Conservation (phyloP, 2,113 vertebrate species). For the Pterocles burchelli region DNA sequence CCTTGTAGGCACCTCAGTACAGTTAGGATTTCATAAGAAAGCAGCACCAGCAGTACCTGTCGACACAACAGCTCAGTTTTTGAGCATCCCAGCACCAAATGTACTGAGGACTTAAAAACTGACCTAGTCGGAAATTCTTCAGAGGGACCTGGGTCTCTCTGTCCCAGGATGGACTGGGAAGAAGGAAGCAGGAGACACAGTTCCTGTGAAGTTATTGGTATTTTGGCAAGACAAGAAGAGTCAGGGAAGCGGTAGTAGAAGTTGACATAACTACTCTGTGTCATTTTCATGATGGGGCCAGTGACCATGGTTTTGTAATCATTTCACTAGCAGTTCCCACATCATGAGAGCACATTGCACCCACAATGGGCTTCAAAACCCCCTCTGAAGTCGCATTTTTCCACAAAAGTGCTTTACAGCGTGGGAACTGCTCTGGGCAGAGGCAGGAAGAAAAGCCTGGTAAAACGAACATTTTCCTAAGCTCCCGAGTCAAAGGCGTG, state of each 20-base stretch:
- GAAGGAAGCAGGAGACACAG: background rate
- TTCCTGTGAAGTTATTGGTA: background rate
- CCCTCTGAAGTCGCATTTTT: background rate
- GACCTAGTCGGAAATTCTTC: background rate
- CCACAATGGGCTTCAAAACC: background rate
- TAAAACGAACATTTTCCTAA: constrained; percentile 33
- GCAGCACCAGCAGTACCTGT: background rate
- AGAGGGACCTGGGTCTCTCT: background rate
- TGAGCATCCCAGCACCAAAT: background rate
- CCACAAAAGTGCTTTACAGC: background rate
- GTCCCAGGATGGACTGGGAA: background rate
- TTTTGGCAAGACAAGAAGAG: background rate
- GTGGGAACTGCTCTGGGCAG: constrained; percentile 36
- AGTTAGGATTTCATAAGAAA: background rate
- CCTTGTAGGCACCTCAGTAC: background rate
- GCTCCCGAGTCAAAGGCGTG: background rate
- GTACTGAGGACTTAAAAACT: background rate
- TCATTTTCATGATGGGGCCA: background rate
- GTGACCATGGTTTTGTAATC: background rate
- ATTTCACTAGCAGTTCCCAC: background rate
- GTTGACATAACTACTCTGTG: background rate
- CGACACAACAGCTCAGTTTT: background rate
- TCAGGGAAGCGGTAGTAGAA: background rate
- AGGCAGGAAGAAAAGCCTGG: background rate
- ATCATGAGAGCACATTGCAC: background rate